Conservation (phyloP, 2,888 invertebrate species). For the Macrophya alboannulata region DNA sequence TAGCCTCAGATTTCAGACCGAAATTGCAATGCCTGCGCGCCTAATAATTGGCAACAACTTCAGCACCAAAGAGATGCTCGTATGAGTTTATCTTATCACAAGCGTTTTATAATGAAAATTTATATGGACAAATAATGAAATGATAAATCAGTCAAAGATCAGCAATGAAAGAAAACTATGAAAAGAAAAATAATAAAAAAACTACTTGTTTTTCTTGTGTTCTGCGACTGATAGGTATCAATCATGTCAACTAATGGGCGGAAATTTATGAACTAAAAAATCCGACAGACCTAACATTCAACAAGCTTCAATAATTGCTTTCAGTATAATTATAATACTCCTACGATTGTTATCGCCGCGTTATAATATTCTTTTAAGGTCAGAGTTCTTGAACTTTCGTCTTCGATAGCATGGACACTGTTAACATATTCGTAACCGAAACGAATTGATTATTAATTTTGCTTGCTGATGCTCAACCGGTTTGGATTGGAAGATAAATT, state of each 20-base stretch:
- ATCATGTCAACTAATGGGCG: neutral
- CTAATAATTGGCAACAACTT: neutral
- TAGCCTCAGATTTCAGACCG: neutral
- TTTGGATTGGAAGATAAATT: too few relatives aligned
- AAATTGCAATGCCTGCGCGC: neutral
- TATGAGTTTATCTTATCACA: neutral
- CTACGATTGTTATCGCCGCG: too few relatives aligned
- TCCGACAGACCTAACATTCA: neutral
- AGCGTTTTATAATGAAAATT: neutral
- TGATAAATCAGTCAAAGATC: neutral
- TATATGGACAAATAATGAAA: neutral
- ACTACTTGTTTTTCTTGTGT: too few relatives aligned
- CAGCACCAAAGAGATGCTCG: neutral
- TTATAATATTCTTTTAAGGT: too few relatives aligned
- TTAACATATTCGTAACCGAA: too few relatives aligned
- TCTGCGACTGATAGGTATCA: neutral
- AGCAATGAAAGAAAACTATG: too few relatives aligned
- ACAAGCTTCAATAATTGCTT: neutral
- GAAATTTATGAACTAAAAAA: neutral
- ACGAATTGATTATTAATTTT: too few relatives aligned
- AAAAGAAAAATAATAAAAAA: too few relatives aligned
- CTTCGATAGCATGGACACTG: too few relatives aligned
- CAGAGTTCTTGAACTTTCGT: too few relatives aligned
- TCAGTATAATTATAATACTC: too few relatives aligned
- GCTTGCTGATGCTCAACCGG: too few relatives aligned